These are phyloP conservation scores for Danio kyathit DNA, from an alignment of 2,797 vertebrate species.

Conservation along the genomic window DNA sequence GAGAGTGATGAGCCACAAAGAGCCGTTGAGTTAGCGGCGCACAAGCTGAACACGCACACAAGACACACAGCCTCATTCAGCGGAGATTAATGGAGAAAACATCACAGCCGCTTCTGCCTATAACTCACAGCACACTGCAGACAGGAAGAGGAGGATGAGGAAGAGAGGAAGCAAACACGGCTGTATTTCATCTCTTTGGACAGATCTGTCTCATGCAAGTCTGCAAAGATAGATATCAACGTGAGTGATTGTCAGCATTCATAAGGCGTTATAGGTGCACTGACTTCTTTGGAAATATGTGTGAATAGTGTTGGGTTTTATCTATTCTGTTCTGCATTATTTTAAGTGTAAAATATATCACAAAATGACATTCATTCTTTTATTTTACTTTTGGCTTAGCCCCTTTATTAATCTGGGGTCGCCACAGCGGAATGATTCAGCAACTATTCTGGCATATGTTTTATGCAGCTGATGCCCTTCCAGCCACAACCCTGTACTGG, in stretches of 20 bases:
- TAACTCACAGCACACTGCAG: constrained; percentile 41
- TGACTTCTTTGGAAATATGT: background rate
- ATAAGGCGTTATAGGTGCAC: background rate
- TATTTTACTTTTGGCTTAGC: too few species aligned
- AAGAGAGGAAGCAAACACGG: constrained; percentile 17
- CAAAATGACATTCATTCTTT: too few species aligned
- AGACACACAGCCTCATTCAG: constrained; percentile 31
- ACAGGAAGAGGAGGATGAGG: constrained; percentile 27
- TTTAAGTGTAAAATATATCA: too few species aligned
- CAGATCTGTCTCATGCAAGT: constrained; percentile 1
- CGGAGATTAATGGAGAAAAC: constrained; percentile 52
- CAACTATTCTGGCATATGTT: too few species aligned
- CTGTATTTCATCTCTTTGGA: constrained; percentile 4
- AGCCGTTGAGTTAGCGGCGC: constrained; percentile 14
- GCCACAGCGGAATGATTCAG: too few species aligned
- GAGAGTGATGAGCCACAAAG: background rate
- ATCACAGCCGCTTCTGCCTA: constrained; percentile 71
- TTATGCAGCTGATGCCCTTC: too few species aligned
- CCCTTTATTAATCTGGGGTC: too few species aligned
- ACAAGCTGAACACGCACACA: background rate
- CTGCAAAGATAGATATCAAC: background rate
- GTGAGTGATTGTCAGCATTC: background rate
- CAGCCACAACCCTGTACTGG: too few species aligned
- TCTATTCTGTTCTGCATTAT: too few species aligned
- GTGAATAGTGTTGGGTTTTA: too few species aligned